Percentiles rank a stretch among this genome's conserved stretches.
Evolutionary conservation across 2,797 vertebrate genomes (phyloP).

Genomic region (Xyrichtys novacula): DNA sequence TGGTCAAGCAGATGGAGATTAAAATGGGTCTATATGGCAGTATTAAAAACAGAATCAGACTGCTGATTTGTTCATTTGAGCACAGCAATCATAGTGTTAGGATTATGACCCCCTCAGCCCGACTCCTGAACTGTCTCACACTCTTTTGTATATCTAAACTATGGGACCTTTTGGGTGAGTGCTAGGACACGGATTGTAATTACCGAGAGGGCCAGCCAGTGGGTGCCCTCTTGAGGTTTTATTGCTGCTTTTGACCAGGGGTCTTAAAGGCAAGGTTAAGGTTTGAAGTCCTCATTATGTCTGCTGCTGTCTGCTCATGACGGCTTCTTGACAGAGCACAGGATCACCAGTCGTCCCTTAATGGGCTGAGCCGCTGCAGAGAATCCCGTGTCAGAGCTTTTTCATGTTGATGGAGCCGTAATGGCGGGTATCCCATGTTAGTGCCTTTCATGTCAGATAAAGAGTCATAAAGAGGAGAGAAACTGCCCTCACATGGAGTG

Average conservation of each 20-base stretch:
- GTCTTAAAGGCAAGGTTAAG: conserved; percentile 83
- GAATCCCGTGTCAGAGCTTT: conserved; percentile 81
- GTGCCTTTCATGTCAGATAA: conserved; percentile 87
- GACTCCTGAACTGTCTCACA: conserved; percentile 54
- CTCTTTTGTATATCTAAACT: conserved; percentile 79
- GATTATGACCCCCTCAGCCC: conserved; percentile 62
- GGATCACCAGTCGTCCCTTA: conserved; percentile 80
- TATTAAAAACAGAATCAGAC: conserved; percentile 38
- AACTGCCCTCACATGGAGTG: conserved; percentile 77
- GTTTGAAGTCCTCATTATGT: conserved; percentile 86
- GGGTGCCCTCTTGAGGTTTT: conserved; percentile 77
- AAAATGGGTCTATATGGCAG: neutral
- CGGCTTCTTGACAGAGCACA: conserved; percentile 83
- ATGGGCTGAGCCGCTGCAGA: conserved; percentile 77
- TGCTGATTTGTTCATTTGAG: conserved; percentile 41
- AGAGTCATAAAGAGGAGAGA: conserved; percentile 85
- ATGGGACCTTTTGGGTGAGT: conserved; percentile 69
- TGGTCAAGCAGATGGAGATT: conserved; percentile 3
- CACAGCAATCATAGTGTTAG: conserved; percentile 34
- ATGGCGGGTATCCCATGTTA: conserved; percentile 84
- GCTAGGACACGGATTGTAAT: conserved; percentile 78
- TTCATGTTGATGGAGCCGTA: conserved; percentile 87
- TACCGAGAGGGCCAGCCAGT: conserved; percentile 68
- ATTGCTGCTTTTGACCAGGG: conserved; percentile 79
- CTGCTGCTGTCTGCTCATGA: conserved; percentile 75